Evolutionary conservation across 2,797 vertebrate species (phyloP).

Genomic region (Diplodus sargus): DNA sequence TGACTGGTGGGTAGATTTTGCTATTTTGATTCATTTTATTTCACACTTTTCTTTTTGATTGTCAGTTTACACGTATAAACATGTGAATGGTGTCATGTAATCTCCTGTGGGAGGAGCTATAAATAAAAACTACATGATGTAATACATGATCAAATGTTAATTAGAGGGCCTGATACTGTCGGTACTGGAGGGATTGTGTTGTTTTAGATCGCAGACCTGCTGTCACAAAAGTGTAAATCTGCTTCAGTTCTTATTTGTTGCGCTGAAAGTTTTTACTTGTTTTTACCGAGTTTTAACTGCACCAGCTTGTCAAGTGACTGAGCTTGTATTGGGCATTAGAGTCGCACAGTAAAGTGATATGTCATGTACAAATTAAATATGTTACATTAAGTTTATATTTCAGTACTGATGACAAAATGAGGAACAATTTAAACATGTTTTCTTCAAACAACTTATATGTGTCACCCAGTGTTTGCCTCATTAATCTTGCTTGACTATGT

Average conservation of each 20-base stretch:
- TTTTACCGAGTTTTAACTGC: not conserved
- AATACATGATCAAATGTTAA: not conserved
- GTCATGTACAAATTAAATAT: not conserved
- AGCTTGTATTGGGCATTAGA: not conserved
- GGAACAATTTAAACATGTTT: not conserved
- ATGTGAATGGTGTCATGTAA: not conserved
- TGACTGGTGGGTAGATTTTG: not conserved
- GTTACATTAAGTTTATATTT: not conserved
- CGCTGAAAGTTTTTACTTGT: not conserved
- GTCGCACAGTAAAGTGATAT: not conserved
- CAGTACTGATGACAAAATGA: not conserved
- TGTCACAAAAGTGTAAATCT: not conserved
- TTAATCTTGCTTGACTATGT: not conserved
- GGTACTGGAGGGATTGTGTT: not conserved
- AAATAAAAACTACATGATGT: not conserved
- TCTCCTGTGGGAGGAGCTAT: not conserved
- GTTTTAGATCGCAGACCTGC: not conserved
- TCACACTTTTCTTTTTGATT: not conserved
- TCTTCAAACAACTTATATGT: not conserved
- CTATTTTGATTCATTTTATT: not conserved
- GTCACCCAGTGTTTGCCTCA: not conserved
- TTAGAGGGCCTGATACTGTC: not conserved
- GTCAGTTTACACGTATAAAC: not conserved
- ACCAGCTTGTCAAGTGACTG: too few relatives aligned
- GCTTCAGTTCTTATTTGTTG: not conserved